phyloP scores from a whole-genome alignment of 2,888 invertebrate species.

The Nyleta sp. region DNA sequence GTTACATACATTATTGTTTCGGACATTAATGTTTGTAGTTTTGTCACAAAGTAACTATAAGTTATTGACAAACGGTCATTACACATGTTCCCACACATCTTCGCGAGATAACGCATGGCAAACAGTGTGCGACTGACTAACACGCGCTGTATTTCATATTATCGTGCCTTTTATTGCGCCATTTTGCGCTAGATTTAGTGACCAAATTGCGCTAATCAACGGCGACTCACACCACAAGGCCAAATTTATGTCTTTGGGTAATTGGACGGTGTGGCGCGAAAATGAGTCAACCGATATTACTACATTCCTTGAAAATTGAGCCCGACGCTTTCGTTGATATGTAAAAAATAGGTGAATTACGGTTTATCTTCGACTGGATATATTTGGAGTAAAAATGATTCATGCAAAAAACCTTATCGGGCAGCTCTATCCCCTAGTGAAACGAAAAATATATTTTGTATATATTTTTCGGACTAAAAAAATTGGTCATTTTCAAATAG shows the following conservation, averaged over 20 bases:
- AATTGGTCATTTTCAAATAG: too few species aligned
- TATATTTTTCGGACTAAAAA: too few species aligned
- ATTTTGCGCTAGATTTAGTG: conserved; percentile 62
- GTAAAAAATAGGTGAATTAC: conserved; percentile 39
- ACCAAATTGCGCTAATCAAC: conserved; percentile 62
- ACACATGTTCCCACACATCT: conserved; percentile 51
- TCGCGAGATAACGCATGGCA: conserved; percentile 53
- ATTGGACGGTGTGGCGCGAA: conserved; percentile 60
- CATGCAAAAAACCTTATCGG: too few species aligned
- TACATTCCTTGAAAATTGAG: conserved; percentile 50
- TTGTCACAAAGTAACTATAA: conserved; percentile 50
- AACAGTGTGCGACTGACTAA: conserved; percentile 44
- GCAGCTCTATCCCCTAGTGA: too few species aligned
- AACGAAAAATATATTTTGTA: too few species aligned
- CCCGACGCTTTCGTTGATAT: conserved; percentile 7
- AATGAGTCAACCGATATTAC: conserved; percentile 54
- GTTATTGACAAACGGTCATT: conserved; percentile 57
- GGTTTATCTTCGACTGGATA: conserved; percentile 16
- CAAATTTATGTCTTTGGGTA: conserved; percentile 57
- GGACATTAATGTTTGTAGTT: conserved; percentile 35
- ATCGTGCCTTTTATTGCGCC: conserved; percentile 62
- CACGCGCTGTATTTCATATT: conserved; percentile 58
- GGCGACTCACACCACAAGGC: conserved; percentile 42
- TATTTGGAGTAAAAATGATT: too few species aligned
- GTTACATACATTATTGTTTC: conserved; percentile 20